These are phyloP conservation scores for Mycalesis mineus DNA, from an alignment of 2,888 invertebrate species.

Conservation along the genomic window DNA sequence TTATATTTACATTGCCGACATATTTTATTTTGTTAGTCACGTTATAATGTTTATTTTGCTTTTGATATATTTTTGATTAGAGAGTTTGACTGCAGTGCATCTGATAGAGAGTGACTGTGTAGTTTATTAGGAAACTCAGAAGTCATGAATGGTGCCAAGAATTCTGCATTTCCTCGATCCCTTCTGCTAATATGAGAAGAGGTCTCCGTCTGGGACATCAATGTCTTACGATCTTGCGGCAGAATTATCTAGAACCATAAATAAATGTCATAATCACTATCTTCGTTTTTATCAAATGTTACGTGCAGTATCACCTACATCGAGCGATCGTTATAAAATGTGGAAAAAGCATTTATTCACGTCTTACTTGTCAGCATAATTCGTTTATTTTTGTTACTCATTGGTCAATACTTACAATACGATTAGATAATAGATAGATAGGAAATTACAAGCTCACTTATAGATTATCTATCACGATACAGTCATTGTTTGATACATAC, in stretches of 20 bases:
- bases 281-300: background rate
- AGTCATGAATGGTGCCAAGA: no score
- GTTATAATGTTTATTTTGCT: no score
- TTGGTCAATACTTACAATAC: constrained; percentile 6
- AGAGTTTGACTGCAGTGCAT: no score
- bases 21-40: no score
- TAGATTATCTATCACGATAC: background rate
- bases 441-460: constrained; percentile 1
- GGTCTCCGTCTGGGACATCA: background rate
- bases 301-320: constrained; percentile 22
- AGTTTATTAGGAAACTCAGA: no score
- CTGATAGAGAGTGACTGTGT: no score
- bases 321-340: constrained; percentile 17
- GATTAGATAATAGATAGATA: constrained; percentile 20
- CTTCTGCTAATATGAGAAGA: background rate
- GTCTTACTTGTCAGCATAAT: constrained; percentile 37
- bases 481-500: background rate
- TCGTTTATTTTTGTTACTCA: constrained; percentile 15
- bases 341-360: constrained; percentile 37
- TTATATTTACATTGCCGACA: background rate
- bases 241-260: background rate
- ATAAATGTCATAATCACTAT: background rate
- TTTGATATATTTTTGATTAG: no score
- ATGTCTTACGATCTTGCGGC: background rate
- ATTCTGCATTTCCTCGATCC: no score